Conservation (phyloP, 2,797 vertebrate species). For the Cirrhinus mrigala region DNA sequence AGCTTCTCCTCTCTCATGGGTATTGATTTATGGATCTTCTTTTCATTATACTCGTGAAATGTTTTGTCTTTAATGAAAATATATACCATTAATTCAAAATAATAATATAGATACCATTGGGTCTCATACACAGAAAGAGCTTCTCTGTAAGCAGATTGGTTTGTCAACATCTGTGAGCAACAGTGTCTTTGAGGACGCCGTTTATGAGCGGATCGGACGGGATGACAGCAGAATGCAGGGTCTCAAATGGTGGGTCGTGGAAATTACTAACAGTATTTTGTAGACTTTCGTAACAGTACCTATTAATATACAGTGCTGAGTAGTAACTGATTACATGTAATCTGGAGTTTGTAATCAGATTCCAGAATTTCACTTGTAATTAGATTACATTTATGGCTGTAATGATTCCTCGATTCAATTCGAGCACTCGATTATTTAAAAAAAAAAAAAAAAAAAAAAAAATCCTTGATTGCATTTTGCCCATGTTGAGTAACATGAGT, state of each 20-base stretch:
- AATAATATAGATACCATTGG: not conserved
- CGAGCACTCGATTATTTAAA: too few relatives aligned
- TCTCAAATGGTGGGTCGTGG: constrained; percentile 82
- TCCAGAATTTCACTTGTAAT: not conserved
- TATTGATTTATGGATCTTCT: constrained; percentile 69
- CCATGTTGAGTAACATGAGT: too few relatives aligned
- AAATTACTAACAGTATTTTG: not conserved
- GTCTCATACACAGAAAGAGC: constrained; percentile 82
- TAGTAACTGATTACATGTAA: not conserved
- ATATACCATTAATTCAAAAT: not conserved
- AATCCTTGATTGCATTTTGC: too few relatives aligned
- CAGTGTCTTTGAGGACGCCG: constrained; percentile 80
- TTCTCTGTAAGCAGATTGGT: constrained; percentile 86
- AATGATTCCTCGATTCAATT: too few relatives aligned
- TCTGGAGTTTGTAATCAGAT: not conserved
- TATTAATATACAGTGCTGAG: not conserved
- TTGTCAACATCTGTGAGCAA: constrained; percentile 75
- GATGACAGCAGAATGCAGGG: constrained; percentile 84
- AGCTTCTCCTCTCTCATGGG: constrained; percentile 84
- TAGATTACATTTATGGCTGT: not conserved
- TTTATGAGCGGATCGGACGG: constrained; percentile 78
- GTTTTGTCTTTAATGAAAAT: not conserved
- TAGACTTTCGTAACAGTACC: not conserved
- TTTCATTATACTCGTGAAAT: not conserved
- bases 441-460: too few relatives aligned